phyloP scores from a whole-genome alignment of 1,140 invertebrate genomes.

The Ceratoteleas bidentatus region DNA sequence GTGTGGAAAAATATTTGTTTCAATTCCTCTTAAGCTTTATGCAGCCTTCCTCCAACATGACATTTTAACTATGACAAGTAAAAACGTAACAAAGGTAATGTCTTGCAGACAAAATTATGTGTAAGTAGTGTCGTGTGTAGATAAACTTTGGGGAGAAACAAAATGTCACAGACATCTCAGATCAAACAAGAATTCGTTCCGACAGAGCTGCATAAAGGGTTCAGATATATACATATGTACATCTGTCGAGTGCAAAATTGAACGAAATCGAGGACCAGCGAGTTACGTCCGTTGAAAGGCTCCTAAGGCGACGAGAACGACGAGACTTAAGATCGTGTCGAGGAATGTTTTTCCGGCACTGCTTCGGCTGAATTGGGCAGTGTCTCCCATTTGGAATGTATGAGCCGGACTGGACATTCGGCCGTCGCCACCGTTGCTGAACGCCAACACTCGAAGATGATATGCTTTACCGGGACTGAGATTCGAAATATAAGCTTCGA shows the following conservation, averaged over 20 bases:
- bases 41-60: conserved; percentile 6
- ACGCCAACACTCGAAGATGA: conserved; percentile 94
- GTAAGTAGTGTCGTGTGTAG: too few relatives aligned
- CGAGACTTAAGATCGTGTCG: conserved; percentile 65
- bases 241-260: conserved; percentile 27
- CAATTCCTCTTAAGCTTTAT: conserved; percentile 42
- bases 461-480: conserved; percentile 93
- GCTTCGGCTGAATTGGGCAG: conserved; percentile 71
- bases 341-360: conserved; percentile 66
- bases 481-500: conserved; percentile 89
- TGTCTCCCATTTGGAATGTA: conserved; percentile 91
- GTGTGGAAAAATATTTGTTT: conserved; percentile 36
- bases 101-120: background rate
- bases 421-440: conserved; percentile 96
- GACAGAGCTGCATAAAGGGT: conserved; percentile 28
- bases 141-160: too few relatives aligned
- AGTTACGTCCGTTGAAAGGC: conserved; percentile 50
- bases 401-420: conserved; percentile 96
- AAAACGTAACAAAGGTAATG: conserved; percentile 8
- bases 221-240: conserved; percentile 63
- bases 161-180: too few relatives aligned
- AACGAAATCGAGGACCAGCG: conserved; percentile 1
- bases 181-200: background rate
- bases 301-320: conserved; percentile 68
- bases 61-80: conserved; percentile 2